Evolutionary conservation across 2,113 vertebrate species (phyloP).

Genomic region (Crotalus helleri): DNA sequence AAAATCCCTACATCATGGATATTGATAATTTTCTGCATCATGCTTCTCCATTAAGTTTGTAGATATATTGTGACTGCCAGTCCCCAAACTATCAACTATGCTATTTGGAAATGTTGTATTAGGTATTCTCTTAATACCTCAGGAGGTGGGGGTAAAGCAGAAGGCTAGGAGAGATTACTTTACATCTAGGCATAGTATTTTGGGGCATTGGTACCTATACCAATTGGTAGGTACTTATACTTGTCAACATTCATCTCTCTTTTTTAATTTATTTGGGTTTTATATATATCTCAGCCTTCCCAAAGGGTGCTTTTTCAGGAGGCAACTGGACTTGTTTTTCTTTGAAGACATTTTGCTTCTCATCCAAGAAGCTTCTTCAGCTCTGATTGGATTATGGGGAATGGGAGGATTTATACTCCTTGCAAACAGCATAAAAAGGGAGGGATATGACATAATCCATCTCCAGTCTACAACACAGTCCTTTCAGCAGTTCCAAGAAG

Average conservation of each 20-base stretch:
- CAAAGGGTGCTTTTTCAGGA: too few species aligned
- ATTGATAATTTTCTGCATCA: neutral
- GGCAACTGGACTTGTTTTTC: too few species aligned
- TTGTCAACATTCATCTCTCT: neutral
- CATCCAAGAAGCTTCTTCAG: too few species aligned
- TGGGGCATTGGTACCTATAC: neutral
- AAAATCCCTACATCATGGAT: neutral
- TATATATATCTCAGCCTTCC: neutral
- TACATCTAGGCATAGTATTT: neutral
- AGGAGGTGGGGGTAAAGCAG: neutral
- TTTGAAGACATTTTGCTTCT: too few species aligned
- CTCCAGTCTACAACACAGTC: too few species aligned
- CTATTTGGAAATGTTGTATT: neutral
- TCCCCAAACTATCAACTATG: neutral
- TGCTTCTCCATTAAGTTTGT: neutral
- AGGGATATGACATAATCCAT: too few species aligned
- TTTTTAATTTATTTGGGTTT: neutral
- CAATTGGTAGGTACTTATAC: neutral
- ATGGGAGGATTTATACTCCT: too few species aligned
- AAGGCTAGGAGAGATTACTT: neutral
- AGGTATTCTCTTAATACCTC: neutral
- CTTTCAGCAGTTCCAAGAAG: too few species aligned
- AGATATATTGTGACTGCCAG: neutral
- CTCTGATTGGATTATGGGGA: too few species aligned
- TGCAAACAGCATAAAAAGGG: too few species aligned